Conservation (phyloP, 1,140 invertebrate species). For the Drosophila ironensis region DNA sequence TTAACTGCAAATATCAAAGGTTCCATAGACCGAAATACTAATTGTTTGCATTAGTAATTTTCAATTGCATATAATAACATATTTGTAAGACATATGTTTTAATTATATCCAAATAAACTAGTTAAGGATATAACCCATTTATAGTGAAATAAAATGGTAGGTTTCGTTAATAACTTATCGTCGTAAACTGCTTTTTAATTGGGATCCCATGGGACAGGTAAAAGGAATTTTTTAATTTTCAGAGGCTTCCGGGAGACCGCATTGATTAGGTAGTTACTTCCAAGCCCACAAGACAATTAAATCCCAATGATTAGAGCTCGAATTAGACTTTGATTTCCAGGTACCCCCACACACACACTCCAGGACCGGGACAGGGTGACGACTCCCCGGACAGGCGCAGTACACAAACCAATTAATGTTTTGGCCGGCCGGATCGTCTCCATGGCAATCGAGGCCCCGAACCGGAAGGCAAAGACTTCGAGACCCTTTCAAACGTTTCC, state of each 20-base stretch:
- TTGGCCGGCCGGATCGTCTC: conserved; percentile 17
- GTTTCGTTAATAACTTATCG: too few relatives aligned
- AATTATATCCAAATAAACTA: too few relatives aligned
- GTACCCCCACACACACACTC: conserved; percentile 18
- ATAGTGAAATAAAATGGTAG: too few relatives aligned
- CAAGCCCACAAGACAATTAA: conserved; percentile 1
- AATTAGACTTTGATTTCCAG: conserved; percentile 3
- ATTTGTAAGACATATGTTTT: too few relatives aligned
- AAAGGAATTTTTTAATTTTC: conserved; percentile 3
- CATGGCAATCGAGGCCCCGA: conserved; percentile 26
- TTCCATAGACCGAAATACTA: too few relatives aligned
- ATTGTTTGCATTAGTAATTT: too few relatives aligned
- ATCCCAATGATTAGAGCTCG: conserved; percentile 4
- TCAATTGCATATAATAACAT: too few relatives aligned
- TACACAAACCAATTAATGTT: conserved; percentile 29
- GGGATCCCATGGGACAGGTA: neutral
- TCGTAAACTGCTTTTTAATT: too few relatives aligned
- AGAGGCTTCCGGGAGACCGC: neutral
- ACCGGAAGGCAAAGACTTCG: conserved; percentile 13
- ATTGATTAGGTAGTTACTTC: neutral
- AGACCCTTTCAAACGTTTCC: conserved; percentile 18
- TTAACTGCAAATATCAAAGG: too few relatives aligned
- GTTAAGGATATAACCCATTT: too few relatives aligned
- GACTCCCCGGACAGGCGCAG: conserved; percentile 11
- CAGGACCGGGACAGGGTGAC: conserved; percentile 16